Conservation (phyloP, 2,797 vertebrate genomes). For the Xenopus petersii region DNA sequence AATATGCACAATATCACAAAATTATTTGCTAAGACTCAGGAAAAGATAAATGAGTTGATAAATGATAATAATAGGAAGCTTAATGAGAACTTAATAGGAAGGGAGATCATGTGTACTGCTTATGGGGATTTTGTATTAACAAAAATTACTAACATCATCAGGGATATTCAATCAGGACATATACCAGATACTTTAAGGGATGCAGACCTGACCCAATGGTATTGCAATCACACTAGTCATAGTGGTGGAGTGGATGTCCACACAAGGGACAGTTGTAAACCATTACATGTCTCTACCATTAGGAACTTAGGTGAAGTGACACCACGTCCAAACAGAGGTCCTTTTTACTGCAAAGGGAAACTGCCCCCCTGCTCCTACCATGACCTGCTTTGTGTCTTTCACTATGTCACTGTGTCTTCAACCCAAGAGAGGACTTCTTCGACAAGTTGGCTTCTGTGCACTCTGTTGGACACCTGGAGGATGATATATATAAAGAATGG, state of each 20-base stretch:
- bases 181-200: not conserved
- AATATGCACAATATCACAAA: not conserved
- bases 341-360: not conserved
- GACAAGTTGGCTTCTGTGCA: not conserved
- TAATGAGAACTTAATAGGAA: not conserved
- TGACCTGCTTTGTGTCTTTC: not conserved
- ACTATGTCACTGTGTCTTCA: not conserved
- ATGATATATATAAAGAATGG: not conserved
- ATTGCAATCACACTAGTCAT: not conserved
- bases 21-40: not conserved
- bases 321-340: slow-evolving; percentile 1
- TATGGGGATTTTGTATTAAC: not conserved
- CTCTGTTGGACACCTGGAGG: not conserved
- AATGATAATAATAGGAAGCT: not conserved
- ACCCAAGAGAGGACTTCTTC: not conserved
- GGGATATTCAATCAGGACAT: not conserved
- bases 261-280: not conserved
- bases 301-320: not conserved
- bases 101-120: not conserved
- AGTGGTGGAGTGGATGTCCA: not conserved
- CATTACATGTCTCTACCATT: not conserved
- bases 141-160: no score
- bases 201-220: not conserved
- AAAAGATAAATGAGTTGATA: not conserved
- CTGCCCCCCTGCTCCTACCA: not conserved